These are phyloP conservation scores for Rhynchonycteris naso DNA, from an alignment of 2,797 vertebrate genomes.

Conservation along the genomic window DNA sequence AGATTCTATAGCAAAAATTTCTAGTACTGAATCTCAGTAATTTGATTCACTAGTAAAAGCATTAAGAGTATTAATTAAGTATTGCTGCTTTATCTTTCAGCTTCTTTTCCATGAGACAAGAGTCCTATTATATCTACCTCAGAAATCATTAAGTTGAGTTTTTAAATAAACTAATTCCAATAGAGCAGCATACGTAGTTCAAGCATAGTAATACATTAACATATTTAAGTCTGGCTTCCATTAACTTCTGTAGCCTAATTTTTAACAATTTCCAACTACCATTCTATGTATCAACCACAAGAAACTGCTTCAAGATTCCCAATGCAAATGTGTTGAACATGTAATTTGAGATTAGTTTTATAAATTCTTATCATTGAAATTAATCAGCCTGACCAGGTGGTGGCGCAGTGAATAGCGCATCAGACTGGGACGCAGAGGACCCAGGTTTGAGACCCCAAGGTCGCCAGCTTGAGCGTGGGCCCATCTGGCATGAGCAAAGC, in stretches of 20 bases:
- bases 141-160: not conserved
- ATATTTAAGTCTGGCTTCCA: not conserved
- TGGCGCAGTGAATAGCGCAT: too few relatives aligned
- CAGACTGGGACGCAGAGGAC: too few relatives aligned
- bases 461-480: too few relatives aligned
- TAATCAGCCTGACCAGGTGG: too few relatives aligned
- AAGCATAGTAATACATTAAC: not conserved
- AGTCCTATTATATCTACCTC: not conserved
- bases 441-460: too few relatives aligned
- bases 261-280: not conserved
- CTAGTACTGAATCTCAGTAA: not conserved
- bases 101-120: not conserved
- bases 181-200: not conserved
- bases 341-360: not conserved
- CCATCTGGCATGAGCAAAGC: too few relatives aligned
- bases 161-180: not conserved
- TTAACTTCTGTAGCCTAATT: not conserved
- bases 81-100: not conserved
- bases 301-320: not conserved
- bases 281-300: not conserved
- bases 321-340: not conserved
- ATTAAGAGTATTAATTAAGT: not conserved
- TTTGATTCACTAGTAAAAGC: not conserved
- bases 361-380: not conserved
- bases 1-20: not conserved